Conservation (phyloP, 2,888 invertebrate species). For the Panopea generosa region DNA sequence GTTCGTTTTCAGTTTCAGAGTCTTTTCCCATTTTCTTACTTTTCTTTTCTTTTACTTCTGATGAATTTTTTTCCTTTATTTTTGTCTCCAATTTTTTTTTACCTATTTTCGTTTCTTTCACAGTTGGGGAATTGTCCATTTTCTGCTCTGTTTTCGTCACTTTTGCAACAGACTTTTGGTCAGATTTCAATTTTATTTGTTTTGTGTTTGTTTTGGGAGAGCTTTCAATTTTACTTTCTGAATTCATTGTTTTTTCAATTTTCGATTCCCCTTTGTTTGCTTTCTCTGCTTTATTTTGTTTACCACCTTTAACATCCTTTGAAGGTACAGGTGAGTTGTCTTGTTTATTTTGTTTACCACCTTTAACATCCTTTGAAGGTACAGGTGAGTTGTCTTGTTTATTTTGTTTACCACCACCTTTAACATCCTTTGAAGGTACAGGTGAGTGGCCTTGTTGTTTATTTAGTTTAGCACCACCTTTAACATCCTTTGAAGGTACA, state of each 20-base stretch:
- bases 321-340: too few relatives aligned
- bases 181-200: background rate
- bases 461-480: too few relatives aligned
- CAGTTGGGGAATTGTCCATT: background rate
- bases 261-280: background rate
- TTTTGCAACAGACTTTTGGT: background rate
- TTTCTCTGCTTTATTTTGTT: too few relatives aligned
- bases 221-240: background rate
- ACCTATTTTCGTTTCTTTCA: background rate
- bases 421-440: too few relatives aligned
- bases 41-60: slow-evolving; percentile 20
- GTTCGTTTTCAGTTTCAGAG: background rate
- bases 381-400: too few relatives aligned
- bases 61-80: background rate
- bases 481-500: too few relatives aligned
- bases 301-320: too few relatives aligned
- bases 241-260: background rate
- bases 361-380: too few relatives aligned
- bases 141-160: background rate
- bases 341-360: too few relatives aligned
- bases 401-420: too few relatives aligned
- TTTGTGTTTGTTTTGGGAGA: background rate
- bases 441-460: too few relatives aligned
- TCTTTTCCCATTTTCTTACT: slow-evolving; percentile 1
- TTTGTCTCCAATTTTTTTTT: background rate